These are phyloP conservation scores for Aphaenogaster rudis DNA, from an alignment of 1,140 invertebrate species.

Conservation along the genomic window DNA sequence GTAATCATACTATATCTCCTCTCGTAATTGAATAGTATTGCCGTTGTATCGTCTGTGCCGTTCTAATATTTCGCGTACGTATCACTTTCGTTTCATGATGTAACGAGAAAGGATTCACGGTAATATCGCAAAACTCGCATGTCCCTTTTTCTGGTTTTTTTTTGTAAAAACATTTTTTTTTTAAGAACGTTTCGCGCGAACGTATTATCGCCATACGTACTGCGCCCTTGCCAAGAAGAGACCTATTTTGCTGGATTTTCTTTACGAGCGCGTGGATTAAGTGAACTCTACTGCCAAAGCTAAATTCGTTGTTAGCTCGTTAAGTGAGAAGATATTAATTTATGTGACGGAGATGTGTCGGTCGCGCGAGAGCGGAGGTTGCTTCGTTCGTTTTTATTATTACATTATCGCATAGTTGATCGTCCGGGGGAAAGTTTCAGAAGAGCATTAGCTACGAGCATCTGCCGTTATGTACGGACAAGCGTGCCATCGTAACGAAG, in stretches of 20 bases:
- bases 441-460: background rate
- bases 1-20: slow-evolving; percentile 3
- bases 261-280: slow-evolving; percentile 20
- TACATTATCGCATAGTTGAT: background rate
- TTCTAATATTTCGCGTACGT: slow-evolving; percentile 22
- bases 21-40: slow-evolving; percentile 51
- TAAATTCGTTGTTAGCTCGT: slow-evolving; percentile 60
- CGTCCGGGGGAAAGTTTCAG: background rate
- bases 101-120: background rate
- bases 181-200: background rate
- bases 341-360: slow-evolving; percentile 25
- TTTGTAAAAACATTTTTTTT: background rate
- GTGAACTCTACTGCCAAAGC: slow-evolving; percentile 74
- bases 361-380: background rate
- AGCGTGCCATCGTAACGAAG: slow-evolving; percentile 18
- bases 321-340: slow-evolving; percentile 65
- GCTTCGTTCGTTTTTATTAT: slow-evolving; percentile 19
- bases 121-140: background rate
- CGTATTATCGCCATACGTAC: slow-evolving; percentile 41
- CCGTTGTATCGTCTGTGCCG: slow-evolving; percentile 22
- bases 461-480: background rate
- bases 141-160: background rate
- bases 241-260: slow-evolving; percentile 27
- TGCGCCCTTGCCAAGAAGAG: slow-evolving; percentile 28
- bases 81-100: background rate